Base-by-base conservation (phyloP, 2,888 invertebrate genomes). In the Idaea biselata region DNA sequence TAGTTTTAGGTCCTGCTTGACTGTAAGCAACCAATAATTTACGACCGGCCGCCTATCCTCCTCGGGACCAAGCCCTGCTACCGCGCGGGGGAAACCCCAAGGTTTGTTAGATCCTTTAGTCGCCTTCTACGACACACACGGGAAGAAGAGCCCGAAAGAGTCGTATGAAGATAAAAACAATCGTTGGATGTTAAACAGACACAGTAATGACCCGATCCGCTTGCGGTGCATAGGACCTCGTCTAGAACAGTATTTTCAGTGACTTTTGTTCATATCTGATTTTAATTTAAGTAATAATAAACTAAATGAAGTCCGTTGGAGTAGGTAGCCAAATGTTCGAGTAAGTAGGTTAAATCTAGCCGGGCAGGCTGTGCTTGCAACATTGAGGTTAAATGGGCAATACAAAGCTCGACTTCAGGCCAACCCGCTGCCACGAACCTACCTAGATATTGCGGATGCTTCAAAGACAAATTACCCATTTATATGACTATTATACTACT, bases 331-430 rank as follows among this genome's bases (percentile, higher is more conserved):
- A 44, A 44, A 44, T 44, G 44, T 44, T 44, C 5, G 44, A 14
- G 65, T 63, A 66, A 69, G 62, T 64, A 60, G 65, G 65, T 65
- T 72, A 72, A 71, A 73, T 73, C 76, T 72, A 59, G 71, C 71
- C 68, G 70, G 68, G 68, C 65, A 44, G 44, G 44, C 44, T 44
- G 44, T 44, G 44, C 44, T 44, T 8, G 64, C 59, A 18, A 60
- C 60, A 61, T 60, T 70, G 71, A 60, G 77, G 70, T 73, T 73
- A 73, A 74, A 69, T 68, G 71, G 62, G 71, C 73, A 74, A 72
- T 72, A 73, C 71, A 64, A 62, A 72, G 65, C 72, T 67, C 65
- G 63, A 68, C 63, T 67, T 56, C 16, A 56, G 18, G 11, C 18
- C 18, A 25, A 25, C 18, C 14, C 18, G 55, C 55, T 16, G 55